phyloP scores from a whole-genome alignment of 1,140 invertebrate species.

The Aethina tumida region DNA sequence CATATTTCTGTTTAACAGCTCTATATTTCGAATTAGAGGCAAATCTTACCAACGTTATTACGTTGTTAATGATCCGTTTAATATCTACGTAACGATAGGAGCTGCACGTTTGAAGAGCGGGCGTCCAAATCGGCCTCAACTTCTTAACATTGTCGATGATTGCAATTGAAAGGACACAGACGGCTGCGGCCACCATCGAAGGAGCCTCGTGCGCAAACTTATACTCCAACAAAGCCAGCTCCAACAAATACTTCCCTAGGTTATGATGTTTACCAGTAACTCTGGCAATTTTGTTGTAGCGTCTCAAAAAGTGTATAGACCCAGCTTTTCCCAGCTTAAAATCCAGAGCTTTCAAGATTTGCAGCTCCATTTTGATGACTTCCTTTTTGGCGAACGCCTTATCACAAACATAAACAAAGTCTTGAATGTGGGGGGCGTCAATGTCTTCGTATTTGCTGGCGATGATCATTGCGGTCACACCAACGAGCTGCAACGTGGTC shows the following conservation, averaged over 20 bases:
- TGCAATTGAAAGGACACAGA: constrained; percentile 54
- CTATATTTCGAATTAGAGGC: too few species aligned
- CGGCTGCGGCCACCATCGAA: constrained; percentile 68
- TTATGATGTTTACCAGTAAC: constrained; percentile 64
- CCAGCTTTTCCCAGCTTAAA: constrained; percentile 77
- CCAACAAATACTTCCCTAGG: constrained; percentile 81
- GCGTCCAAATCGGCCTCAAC: constrained; percentile 37
- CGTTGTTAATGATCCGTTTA: too few species aligned
- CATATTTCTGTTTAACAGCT: too few species aligned
- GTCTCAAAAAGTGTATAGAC: constrained; percentile 78
- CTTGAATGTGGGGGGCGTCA: constrained; percentile 72
- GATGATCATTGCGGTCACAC: constrained; percentile 81
- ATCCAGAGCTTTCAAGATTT: constrained; percentile 64
- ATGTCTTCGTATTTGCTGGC: constrained; percentile 95
- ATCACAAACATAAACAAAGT: constrained; percentile 89
- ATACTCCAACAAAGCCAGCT: constrained; percentile 75
- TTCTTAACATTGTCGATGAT: constrained; percentile 33
- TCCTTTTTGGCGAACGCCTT: constrained; percentile 40
- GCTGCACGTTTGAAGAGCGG: constrained; percentile 38
- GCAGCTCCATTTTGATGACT: constrained; percentile 58
- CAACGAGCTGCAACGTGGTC: constrained; percentile 78
- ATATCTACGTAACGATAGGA: constrained; percentile 38
- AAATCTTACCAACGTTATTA: too few species aligned
- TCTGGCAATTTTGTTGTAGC: constrained; percentile 49
- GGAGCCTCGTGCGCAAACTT: constrained; percentile 69